These are phyloP conservation scores for Peromyscus maniculatus DNA, from an alignment of 2,113 vertebrate species.

Conservation along the genomic window DNA sequence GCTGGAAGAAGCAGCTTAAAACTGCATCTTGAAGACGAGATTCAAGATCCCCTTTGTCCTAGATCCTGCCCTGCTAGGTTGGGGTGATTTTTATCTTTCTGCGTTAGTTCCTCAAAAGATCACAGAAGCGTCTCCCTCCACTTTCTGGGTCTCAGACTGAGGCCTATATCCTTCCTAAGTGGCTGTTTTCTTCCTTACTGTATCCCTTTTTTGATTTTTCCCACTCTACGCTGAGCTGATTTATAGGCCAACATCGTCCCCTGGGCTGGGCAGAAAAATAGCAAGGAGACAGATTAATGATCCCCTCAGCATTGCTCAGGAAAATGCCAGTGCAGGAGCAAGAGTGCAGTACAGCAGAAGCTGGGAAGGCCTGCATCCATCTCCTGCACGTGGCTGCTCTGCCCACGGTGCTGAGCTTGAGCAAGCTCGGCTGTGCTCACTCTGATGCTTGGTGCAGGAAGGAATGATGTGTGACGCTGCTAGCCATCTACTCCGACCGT, in stretches of 20 bases:
- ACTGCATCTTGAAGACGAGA: constrained; percentile 70
- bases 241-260: constrained; percentile 75
- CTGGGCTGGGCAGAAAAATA: constrained; percentile 79
- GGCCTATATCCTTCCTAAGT: not conserved
- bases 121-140: not conserved
- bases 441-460: not conserved
- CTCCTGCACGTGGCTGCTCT: not conserved
- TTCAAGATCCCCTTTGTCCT: constrained; percentile 65
- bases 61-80: constrained; percentile 39
- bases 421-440: not conserved
- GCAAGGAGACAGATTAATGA: constrained; percentile 81
- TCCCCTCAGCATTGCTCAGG: constrained; percentile 66
- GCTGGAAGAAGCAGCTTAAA: constrained; percentile 74
- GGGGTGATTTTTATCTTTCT: constrained; percentile 6
- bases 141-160: not conserved
- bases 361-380: not conserved
- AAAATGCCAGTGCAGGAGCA: constrained; percentile 64
- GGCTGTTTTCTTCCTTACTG: constrained; percentile 48
- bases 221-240: constrained; percentile 58
- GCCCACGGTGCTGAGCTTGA: rapidly evolving
- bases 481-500: not conserved
- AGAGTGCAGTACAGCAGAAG: not conserved
- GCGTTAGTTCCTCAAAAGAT: constrained; percentile 10
- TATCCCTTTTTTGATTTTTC: constrained; percentile 70
- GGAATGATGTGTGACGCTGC: not conserved